These are phyloP conservation scores for Phalacrocorax pelagicus DNA, from an alignment of 2,113 vertebrate genomes.

Conservation along the genomic window DNA sequence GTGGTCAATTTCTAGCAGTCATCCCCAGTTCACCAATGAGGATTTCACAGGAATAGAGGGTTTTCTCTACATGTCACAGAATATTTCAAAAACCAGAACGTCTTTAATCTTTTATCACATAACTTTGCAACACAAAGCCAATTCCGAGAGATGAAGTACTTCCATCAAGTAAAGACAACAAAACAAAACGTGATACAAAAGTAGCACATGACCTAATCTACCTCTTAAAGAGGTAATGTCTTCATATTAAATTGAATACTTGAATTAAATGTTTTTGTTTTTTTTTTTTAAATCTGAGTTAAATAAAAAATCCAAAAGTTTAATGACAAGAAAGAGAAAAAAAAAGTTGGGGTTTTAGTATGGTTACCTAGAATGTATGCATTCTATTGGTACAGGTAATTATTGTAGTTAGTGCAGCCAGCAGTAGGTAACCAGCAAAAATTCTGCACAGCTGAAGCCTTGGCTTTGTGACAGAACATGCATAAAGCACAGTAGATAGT, in stretches of 20 bases:
- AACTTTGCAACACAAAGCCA: background rate
- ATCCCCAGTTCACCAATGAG: background rate
- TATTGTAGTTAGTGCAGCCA: background rate
- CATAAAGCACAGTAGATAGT: background rate
- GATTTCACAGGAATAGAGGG: background rate
- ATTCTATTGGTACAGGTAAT: background rate
- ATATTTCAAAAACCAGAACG: background rate
- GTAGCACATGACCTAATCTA: background rate
- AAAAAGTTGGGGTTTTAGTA: background rate
- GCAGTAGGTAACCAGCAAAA: background rate
- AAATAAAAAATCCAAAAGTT: background rate
- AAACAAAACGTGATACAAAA: background rate
- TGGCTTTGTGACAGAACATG: conserved; percentile 8
- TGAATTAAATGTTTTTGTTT: background rate
- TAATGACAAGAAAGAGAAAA: background rate
- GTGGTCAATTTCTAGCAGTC: background rate
- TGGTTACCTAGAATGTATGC: background rate
- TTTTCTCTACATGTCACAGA: background rate
- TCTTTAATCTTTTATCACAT: background rate
- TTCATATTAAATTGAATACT: background rate
- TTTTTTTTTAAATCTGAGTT: background rate
- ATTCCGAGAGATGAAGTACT: background rate
- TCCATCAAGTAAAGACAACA: background rate
- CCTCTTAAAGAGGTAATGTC: background rate
- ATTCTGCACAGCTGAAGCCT: background rate